These are phyloP conservation scores for Amblyjoppa fuscipennis DNA, from an alignment of 2,888 invertebrate species.

Conservation along the genomic window DNA sequence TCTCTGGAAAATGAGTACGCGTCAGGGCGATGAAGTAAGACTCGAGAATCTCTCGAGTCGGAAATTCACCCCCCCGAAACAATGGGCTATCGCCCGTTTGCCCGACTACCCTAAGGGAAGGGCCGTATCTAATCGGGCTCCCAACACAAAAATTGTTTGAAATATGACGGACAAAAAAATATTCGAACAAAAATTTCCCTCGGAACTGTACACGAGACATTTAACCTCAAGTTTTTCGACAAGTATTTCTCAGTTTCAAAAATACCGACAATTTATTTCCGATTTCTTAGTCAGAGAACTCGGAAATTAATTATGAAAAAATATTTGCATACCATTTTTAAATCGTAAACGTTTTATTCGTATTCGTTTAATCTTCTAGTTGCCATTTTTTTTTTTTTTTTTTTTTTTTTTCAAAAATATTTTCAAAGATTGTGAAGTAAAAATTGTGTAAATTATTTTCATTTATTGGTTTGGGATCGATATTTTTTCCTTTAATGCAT, in stretches of 20 bases:
- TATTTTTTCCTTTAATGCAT: neutral
- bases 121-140: constrained; percentile 32
- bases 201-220: neutral
- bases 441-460: neutral
- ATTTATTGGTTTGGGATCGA: too few relatives aligned
- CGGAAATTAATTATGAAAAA: neutral
- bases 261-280: neutral
- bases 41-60: constrained; percentile 64
- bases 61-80: constrained; percentile 66
- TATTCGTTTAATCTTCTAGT: too few relatives aligned
- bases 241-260: neutral
- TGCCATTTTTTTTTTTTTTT: too few relatives aligned
- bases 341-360: neutral
- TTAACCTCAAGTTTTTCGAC: neutral
- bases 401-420: neutral
- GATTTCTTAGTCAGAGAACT: too few relatives aligned
- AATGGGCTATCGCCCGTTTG: constrained; percentile 64
- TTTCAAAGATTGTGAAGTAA: neutral
- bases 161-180: neutral
- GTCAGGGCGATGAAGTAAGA: constrained; percentile 44
- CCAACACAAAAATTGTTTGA: constrained; percentile 1
- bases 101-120: constrained; percentile 41
- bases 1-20: constrained; percentile 64
- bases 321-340: neutral
- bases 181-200: neutral